phyloP scores from a whole-genome alignment of 2,113 vertebrate genomes.

The Neopipo cinnamomea region DNA sequence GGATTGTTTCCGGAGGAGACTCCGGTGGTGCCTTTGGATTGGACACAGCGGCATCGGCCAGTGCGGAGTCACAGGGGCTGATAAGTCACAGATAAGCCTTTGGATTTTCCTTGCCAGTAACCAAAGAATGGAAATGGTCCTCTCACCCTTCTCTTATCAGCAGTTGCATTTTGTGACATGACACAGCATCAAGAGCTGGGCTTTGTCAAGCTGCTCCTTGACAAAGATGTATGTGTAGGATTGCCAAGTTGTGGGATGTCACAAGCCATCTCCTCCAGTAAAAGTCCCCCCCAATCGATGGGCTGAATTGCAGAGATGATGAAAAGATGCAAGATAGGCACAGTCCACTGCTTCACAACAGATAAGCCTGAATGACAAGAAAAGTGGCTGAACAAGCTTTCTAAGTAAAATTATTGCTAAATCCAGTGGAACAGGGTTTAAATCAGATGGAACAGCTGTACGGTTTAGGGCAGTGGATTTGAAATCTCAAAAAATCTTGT shows the following conservation, averaged over 20 bases:
- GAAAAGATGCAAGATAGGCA: background rate
- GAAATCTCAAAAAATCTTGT: background rate
- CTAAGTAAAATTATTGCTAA: background rate
- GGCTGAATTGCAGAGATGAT: background rate
- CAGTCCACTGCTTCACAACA: background rate
- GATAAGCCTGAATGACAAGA: background rate
- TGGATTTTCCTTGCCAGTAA: background rate
- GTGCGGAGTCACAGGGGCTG: background rate
- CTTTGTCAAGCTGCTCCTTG: background rate
- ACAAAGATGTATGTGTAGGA: background rate
- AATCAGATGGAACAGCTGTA: background rate
- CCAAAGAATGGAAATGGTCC: background rate
- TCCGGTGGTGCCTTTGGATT: background rate
- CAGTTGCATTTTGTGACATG: background rate
- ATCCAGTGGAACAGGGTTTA: background rate
- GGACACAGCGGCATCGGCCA: background rate
- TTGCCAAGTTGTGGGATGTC: background rate
- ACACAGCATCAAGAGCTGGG: background rate
- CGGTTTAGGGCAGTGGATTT: background rate
- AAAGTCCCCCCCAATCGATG: background rate
- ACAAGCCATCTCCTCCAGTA: background rate
- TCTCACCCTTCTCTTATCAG: fast-evolving
- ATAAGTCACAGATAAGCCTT: background rate
- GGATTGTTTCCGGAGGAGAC: background rate
- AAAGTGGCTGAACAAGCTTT: background rate